phyloP scores from a whole-genome alignment of 2,113 vertebrate genomes.

The Gymnorhina tibicen region DNA sequence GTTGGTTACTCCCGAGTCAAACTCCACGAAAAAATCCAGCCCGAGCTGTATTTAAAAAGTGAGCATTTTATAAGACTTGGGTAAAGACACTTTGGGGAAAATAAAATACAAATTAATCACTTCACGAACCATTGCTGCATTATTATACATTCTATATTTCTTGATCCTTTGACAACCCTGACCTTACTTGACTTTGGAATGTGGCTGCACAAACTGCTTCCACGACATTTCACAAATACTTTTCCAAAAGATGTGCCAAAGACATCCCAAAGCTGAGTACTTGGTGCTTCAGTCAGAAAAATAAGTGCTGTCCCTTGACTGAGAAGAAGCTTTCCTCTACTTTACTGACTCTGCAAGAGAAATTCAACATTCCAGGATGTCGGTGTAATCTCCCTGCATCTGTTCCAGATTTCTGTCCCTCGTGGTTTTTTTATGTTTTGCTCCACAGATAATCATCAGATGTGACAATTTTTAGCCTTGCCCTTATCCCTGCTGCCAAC shows the following conservation, averaged over 20 bases:
- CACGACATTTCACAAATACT: not conserved
- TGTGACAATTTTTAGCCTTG: constrained; percentile 14
- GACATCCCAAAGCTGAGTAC: not conserved
- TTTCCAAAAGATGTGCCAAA: not conserved
- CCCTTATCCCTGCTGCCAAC: constrained; percentile 12
- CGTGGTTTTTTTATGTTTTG: not conserved
- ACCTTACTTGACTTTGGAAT: constrained; percentile 43
- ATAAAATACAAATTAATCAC: constrained; percentile 65
- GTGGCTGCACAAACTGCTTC: not conserved
- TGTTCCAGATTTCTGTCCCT: not conserved
- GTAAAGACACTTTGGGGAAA: constrained; percentile 59
- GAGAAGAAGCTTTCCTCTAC: not conserved
- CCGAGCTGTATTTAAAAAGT: not conserved
- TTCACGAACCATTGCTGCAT: constrained; percentile 58
- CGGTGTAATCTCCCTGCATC: not conserved
- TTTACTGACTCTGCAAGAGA: not conserved
- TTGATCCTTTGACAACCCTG: constrained; percentile 20
- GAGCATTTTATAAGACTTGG: constrained; percentile 12
- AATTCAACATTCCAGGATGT: not conserved
- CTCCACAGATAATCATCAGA: not conserved
- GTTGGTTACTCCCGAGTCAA: constrained; percentile 7
- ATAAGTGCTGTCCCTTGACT: not conserved
- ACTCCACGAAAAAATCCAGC: constrained; percentile 19
- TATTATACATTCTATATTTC: constrained; percentile 42
- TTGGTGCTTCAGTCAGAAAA: not conserved